These are phyloP conservation scores for Danio aesculapii DNA, from an alignment of 2,797 vertebrate species.

Conservation along the genomic window DNA sequence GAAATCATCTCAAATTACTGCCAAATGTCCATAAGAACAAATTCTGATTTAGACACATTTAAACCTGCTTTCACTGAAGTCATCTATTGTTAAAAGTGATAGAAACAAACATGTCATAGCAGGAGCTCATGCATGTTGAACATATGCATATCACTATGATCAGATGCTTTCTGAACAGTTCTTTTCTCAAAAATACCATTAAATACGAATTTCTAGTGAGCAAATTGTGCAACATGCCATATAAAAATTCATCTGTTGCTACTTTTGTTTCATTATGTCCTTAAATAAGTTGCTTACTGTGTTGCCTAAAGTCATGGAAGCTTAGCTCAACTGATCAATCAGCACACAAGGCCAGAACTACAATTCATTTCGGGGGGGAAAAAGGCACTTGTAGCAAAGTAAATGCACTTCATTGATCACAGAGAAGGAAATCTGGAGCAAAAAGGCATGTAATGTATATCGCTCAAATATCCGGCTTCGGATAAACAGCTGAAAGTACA, in stretches of 20 bases:
- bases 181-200: too few species aligned
- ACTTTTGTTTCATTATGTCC: not conserved
- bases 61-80: too few species aligned
- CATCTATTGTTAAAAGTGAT: too few species aligned
- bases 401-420: not conserved
- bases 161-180: too few species aligned
- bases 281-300: not conserved
- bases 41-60: too few species aligned
- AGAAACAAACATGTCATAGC: too few species aligned
- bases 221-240: too few species aligned
- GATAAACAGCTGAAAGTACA: not conserved
- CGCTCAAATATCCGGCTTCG: conserved; percentile 1
- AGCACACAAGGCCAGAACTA: not conserved
- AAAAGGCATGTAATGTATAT: not conserved
- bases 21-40: too few species aligned
- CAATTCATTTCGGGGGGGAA: not conserved
- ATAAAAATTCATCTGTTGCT: not conserved
- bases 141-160: too few species aligned
- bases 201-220: too few species aligned
- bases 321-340: not conserved
- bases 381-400: not conserved
- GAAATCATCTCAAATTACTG: too few species aligned
- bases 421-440: not conserved
- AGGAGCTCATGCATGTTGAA: too few species aligned
- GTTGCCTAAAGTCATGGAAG: not conserved